Base-by-base conservation (phyloP, 92 coral and sea anemone genomes). In the Siderastrea radians region DNA sequence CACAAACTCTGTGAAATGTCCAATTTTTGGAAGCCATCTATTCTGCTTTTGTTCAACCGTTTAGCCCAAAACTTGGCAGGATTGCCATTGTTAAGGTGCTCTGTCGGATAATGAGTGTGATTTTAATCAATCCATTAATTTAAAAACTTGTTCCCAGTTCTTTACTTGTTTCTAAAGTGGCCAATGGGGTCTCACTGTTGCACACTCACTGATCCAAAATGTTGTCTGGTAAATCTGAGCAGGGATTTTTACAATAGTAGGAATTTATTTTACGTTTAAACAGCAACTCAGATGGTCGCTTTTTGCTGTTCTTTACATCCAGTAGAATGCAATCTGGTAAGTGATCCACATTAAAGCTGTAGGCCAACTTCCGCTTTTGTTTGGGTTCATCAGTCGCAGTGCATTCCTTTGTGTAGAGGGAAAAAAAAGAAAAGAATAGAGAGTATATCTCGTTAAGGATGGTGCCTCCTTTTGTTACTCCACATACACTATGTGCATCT, bases 291-390 rank as follows among this genome's bases (percentile, higher is more conserved):
- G 14, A 43, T 48, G 87, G 87, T 1, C 38, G 49, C 80, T 83
- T 83, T 61, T 50, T 17, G 71, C 64, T 74, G 12, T 13, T 60
- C 12, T 7, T 48, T 62, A 47, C 57, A 6, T 73, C 63, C 50
- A 83, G 13, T 52, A 83, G 64, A 26, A 62, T 13, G 53, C 87
- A 83, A 55, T 82, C 77, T 38, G 87, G 87, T 60, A 11, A 14
- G 47, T 59, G 61, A 16, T 50, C 38, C 8, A 10, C n/a, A 46
- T 83, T 73, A 44, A 61, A 1, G 63, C 45, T 59, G 80, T 83
- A 83, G 7, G 87, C 87, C 80, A 83, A 51, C 63, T 83, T 83
- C 73, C 87, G 63, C 65, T 83, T 83, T 50, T 83, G 87, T 63
- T 63, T 83, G 26, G 80, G 87, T 66, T 83, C 51, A 38, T 38